Evolutionary conservation across 1,140 invertebrate genomes (phyloP), one percentile per base, ranked within the genome.

Genomic region (Venturia canescens): DNA sequence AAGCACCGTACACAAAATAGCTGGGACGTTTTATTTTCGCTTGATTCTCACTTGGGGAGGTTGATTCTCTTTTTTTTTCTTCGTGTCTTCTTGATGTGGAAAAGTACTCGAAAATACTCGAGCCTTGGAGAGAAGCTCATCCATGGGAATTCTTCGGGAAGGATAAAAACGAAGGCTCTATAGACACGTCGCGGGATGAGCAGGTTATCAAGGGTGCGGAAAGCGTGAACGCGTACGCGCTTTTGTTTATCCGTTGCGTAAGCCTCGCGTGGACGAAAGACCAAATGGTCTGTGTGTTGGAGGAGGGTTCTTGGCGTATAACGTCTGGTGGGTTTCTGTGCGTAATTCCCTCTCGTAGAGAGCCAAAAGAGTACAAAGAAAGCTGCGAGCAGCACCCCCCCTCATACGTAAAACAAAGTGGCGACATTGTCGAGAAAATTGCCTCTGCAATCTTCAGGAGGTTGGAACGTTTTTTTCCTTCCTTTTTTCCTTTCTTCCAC

Each of bases 401-500:
- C 75, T 77, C 60, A 77, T 77, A 77, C 75, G 75, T 77, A 77
- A 77, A 77, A 77, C 75, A 77, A 77, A 77, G 75, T 77, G 31
- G 75, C 57, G 53, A 29, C 75, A 77, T 77, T 77, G 75, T 77
- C 75, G 75, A 77, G 75, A 66, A 77, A 77, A 77, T 77, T 77
- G 75, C 75, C 57, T 77, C 75, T 77, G 75, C 75, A 77, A 77
- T 77, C 75, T 77, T 77, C 75, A 77, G 75, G 75, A 77, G 75
- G 57, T 77, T 60, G 57, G 16, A 69, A 69, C 75, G 15, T n/a
- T 21, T 63, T 76, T 57, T 76, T 63, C 63, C 50, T 48, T 72
- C n/a, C 34, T 21, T 71, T 34, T 48, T 44, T 44, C 34, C 44
- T 71, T 48, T 48, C 23, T 23, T 63, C 23, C 16, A 31, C 29